Percentiles rank a stretch among this genome's conserved stretches.
Conservation (phyloP, 2,113 vertebrate genomes). For the Regulus satrapa region DNA sequence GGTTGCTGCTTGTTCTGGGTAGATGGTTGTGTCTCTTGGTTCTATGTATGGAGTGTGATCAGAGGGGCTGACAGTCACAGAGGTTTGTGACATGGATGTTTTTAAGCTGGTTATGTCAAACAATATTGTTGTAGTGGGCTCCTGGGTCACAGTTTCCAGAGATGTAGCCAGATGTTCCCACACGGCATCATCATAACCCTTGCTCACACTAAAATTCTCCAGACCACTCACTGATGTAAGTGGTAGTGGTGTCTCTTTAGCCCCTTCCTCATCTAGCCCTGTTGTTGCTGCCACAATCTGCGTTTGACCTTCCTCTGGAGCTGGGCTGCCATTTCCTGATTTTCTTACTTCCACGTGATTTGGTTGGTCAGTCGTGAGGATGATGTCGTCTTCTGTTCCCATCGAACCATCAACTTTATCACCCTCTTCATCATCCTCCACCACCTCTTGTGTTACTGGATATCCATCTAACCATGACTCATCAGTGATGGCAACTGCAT, state of each 20-base stretch:
- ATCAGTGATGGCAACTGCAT: conserved; percentile 70
- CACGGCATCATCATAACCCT: background rate
- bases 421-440: conserved; percentile 55
- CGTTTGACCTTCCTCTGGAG: conserved; percentile 43
- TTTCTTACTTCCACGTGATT: conserved; percentile 68
- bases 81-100: conserved; percentile 54
- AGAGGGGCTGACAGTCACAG: background rate
- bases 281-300: conserved; percentile 23
- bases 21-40: background rate
- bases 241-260: background rate
- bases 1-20: conserved; percentile 10
- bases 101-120: conserved; percentile 37
- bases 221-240: conserved; percentile 37
- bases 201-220: conserved; percentile 42
- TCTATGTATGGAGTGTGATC: conserved; percentile 12
- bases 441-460: conserved; percentile 76
- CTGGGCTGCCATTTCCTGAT: background rate
- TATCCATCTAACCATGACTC: conserved; percentile 91
- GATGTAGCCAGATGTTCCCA: conserved; percentile 13
- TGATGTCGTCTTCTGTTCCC: conserved; percentile 51
- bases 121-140: background rate
- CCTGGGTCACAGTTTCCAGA: conserved; percentile 24
- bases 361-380: conserved; percentile 57
- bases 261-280: background rate
- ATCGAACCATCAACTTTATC: conserved; percentile 70